phyloP scores from a whole-genome alignment of 2,888 invertebrate species.

The Zygogramma bicolorata region DNA sequence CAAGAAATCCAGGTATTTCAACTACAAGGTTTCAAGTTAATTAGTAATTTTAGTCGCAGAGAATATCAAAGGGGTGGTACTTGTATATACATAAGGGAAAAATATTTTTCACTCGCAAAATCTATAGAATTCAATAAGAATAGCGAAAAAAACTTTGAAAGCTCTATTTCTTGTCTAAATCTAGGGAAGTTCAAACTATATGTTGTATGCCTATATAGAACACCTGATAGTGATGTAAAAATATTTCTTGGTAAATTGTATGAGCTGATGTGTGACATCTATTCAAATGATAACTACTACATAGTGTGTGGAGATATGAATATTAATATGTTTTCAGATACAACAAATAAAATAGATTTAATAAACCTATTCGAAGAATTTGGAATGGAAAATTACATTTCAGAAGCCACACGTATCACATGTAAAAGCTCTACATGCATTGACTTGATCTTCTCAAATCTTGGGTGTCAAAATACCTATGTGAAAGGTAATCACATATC shows the following conservation, averaged over 20 bases:
- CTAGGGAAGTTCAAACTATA: constrained; percentile 1
- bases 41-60: not conserved
- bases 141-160: constrained; percentile 9
- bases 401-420: constrained; percentile 9
- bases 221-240: constrained; percentile 17
- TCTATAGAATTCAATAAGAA: constrained; percentile 14
- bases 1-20: constrained; percentile 4
- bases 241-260: not conserved
- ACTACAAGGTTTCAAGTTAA: not conserved
- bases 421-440: constrained; percentile 6
- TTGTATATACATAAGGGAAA: not conserved
- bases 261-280: constrained; percentile 7
- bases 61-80: constrained; percentile 10
- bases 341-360: no score
- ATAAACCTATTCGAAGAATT: constrained; percentile 14
- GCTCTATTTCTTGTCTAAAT: constrained; percentile 2
- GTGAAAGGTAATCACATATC: constrained; percentile 17
- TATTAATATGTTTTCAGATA: not conserved
- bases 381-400: not conserved
- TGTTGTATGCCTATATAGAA: constrained; percentile 13
- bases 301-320: constrained; percentile 10
- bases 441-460: constrained; percentile 7
- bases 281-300: constrained; percentile 9
- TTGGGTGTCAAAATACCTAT: constrained; percentile 11
- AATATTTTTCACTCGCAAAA: constrained; percentile 14